Conservation (phyloP, 2,888 invertebrate genomes). For the Drosophila parthenogenetica region DNA sequence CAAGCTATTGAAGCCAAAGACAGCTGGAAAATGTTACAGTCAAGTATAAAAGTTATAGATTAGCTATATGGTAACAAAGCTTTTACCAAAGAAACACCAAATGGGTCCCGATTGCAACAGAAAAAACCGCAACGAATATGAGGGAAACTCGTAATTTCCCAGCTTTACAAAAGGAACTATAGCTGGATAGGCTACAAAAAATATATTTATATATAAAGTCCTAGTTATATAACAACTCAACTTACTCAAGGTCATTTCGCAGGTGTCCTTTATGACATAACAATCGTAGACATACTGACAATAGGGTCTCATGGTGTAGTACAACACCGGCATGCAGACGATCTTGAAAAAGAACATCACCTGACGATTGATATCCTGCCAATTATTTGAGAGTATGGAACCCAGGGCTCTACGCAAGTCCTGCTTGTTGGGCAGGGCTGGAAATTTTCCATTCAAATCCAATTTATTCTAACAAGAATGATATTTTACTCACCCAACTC, state of each 20-base stretch:
- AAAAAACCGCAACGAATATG: slow-evolving; percentile 61
- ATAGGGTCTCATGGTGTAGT: slow-evolving; percentile 62
- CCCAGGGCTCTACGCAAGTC: slow-evolving; percentile 40
- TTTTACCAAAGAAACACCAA: slow-evolving; percentile 66
- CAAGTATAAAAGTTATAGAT: too few relatives aligned
- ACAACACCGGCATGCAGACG: slow-evolving; percentile 66
- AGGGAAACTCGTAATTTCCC: slow-evolving; percentile 61
- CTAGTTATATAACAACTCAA: not conserved
- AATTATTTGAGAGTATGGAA: slow-evolving; percentile 50
- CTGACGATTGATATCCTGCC: slow-evolving; percentile 60
- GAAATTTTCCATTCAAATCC: not conserved
- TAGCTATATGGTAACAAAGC: too few relatives aligned
- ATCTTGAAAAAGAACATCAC: slow-evolving; percentile 71
- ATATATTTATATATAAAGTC: too few relatives aligned
- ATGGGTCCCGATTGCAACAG: slow-evolving; percentile 63
- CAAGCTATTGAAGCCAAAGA: slow-evolving; percentile 72
- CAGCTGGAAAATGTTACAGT: slow-evolving; percentile 47
- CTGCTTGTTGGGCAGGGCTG: slow-evolving; percentile 49
- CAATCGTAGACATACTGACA: slow-evolving; percentile 71
- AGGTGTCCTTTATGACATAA: slow-evolving; percentile 49
- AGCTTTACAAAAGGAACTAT: slow-evolving; percentile 53
- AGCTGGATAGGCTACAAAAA: slow-evolving; percentile 60
- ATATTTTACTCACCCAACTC: slow-evolving; percentile 49
- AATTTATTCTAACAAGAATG: not conserved
- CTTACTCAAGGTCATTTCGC: slow-evolving; percentile 68